A percentile compares a stretch with the other conserved stretches of the same genome.
Evolutionary conservation across 1,140 invertebrate species (phyloP).

Genomic region (Drosophila azteca): DNA sequence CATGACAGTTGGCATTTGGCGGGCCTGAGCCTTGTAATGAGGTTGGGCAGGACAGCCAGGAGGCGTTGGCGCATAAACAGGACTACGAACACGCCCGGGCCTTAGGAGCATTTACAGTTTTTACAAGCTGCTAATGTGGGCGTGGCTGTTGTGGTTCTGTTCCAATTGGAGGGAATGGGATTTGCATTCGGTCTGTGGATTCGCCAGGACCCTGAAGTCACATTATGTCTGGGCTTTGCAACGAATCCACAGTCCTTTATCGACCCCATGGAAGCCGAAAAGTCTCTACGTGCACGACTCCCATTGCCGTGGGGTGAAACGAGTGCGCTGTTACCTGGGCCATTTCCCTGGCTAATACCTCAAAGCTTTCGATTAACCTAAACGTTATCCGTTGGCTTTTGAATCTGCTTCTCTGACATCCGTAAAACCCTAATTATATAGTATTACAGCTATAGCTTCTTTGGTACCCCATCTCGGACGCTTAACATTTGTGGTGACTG

Average conservation of each 20-base stretch:
- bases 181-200: slow-evolving; percentile 41
- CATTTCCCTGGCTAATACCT: too few species aligned
- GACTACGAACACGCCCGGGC: slow-evolving; percentile 36
- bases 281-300: too few species aligned
- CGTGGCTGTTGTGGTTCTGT: slow-evolving; percentile 9
- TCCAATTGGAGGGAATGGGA: slow-evolving; percentile 24
- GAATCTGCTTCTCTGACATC: too few species aligned
- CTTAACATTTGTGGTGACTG: slow-evolving; percentile 22
- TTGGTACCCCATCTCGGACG: not conserved
- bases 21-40: slow-evolving; percentile 67
- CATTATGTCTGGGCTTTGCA: slow-evolving; percentile 39
- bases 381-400: too few species aligned
- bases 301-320: too few species aligned
- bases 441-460: too few species aligned
- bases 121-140: slow-evolving; percentile 76
- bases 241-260: slow-evolving; percentile 15
- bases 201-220: slow-evolving; percentile 42
- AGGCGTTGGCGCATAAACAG: slow-evolving; percentile 55
- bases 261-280: too few species aligned
- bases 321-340: too few species aligned
- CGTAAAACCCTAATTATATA: slow-evolving; percentile 3
- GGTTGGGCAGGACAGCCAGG: slow-evolving; percentile 38
- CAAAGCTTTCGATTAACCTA: too few species aligned
- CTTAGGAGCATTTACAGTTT: slow-evolving; percentile 53
- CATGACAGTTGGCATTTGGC: slow-evolving; percentile 72